phyloP scores from a whole-genome alignment of 1,140 invertebrate genomes.

The Drosophila carrolli region DNA sequence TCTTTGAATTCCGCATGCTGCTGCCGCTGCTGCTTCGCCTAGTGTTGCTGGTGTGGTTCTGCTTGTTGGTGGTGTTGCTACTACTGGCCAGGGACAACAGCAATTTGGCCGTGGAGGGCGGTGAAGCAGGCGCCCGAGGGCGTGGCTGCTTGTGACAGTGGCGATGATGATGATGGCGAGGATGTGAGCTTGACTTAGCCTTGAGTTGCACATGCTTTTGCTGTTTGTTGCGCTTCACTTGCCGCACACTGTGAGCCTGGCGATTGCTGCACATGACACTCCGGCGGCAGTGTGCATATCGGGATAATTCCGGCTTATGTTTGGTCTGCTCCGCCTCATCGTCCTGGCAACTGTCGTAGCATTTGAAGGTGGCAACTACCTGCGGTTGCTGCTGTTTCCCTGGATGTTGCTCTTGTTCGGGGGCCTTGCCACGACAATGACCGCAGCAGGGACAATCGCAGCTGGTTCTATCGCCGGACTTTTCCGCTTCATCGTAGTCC shows the following conservation, averaged over 20 bases:
- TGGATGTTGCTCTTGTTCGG: conserved; percentile 12
- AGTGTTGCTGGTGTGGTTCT: not conserved
- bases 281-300: conserved; percentile 56
- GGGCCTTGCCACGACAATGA: conserved; percentile 49
- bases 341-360: conserved; percentile 76
- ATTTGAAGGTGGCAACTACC: conserved; percentile 63
- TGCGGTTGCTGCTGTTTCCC: conserved; percentile 23
- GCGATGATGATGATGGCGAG: conserved; percentile 20
- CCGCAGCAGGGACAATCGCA: conserved; percentile 71
- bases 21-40: not conserved
- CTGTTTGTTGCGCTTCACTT: conserved; percentile 74
- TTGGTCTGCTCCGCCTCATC: conserved; percentile 25
- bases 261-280: conserved; percentile 76
- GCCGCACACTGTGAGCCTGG: conserved; percentile 72
- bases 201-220: conserved; percentile 36
- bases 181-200: conserved; percentile 28
- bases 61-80: conserved; percentile 17
- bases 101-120: conserved; percentile 66
- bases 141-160: conserved; percentile 17
- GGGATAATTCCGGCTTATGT: conserved; percentile 40
- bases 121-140: conserved; percentile 30
- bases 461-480: conserved; percentile 10
- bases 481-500: conserved; percentile 61
- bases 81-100: conserved; percentile 61
- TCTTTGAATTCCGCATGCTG: conserved; percentile 24